Evolutionary conservation across 2,888 invertebrate genomes (phyloP), one percentile per base, ranked within the genome.

Genomic region (Napeogenes inachia): DNA sequence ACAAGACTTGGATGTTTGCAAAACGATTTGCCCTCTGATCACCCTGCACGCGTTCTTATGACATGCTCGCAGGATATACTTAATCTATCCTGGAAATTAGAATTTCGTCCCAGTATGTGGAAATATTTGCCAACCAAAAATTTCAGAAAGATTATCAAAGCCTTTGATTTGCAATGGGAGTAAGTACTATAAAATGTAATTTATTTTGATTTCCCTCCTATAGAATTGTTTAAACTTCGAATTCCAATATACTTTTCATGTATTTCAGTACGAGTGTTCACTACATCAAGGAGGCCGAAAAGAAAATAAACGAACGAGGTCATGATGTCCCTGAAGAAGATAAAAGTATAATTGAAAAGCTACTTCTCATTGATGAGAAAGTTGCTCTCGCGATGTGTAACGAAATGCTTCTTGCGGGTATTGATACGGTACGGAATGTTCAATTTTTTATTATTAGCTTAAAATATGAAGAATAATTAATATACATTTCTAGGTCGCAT

Each of bases 361-460:
- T 95, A 35, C 77, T 93, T n/a, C 88, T 87, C 6, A 88, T 92
- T 30, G 93, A 94, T 72, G 91, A 92, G 62, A 88, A 87, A 72
- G 90, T 93, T 10, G 95, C 94, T 0, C 74, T 92, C 35, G 91
- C 93, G 69, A 94, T 94, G 92, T 93, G 93, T 0, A 89, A 93
- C 69, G 95, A 95, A 76, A 92, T 95, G 92, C 73, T 95, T 38
- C 82, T 92, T 56, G 94, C 94, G 54, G 95, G 95, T 61, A 91
- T 94, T 47, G 95, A 95, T 76, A 94, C 95, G 60, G 94, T 96
- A 82, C 50, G 6, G 8, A 21, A 21, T 21, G 21, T 21, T 50
- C 86, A 71, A 70, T 4, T 21, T 47, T 42, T 5, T 55, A 35
- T 42, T 42, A 10, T 42, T 32, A 13, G 8, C 32, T 56, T 5